Conservation (phyloP, 2,113 vertebrate genomes). For the Herpetotheres cachinnans region DNA sequence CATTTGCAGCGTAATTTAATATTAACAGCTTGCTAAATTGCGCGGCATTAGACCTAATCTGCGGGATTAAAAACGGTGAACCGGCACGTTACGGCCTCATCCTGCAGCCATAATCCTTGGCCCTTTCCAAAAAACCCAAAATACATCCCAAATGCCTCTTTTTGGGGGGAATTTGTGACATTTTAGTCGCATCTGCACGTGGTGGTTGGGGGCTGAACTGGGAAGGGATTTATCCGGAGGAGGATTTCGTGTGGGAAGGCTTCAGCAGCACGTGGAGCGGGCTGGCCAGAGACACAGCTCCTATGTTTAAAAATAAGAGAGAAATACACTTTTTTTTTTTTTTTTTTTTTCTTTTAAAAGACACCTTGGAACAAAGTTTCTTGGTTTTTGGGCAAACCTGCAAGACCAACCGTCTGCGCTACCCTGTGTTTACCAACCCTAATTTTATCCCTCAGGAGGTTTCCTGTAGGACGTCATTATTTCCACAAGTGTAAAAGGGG, state of each 20-base stretch:
- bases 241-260: background rate
- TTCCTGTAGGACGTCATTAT: background rate
- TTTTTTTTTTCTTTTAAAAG: no score
- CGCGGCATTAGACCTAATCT: background rate
- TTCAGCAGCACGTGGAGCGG: background rate
- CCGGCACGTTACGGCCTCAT: fast-evolving
- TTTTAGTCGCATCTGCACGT: fast-evolving
- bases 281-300: background rate
- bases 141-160: background rate
- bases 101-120: no score
- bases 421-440: conserved; percentile 13
- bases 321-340: background rate
- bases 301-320: background rate
- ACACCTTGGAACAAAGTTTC: background rate
- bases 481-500: background rate
- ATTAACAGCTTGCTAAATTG: background rate
- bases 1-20: background rate
- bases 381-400: background rate
- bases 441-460: conserved; percentile 12
- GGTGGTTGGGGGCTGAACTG: background rate
- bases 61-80: fast-evolving
- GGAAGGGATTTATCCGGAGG: background rate
- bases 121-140: background rate
- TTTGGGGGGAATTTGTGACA: fast-evolving
- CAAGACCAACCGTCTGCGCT: background rate